These are phyloP conservation scores for Pogoniulus pusillus DNA, from an alignment of 2,797 vertebrate genomes.

Conservation along the genomic window DNA sequence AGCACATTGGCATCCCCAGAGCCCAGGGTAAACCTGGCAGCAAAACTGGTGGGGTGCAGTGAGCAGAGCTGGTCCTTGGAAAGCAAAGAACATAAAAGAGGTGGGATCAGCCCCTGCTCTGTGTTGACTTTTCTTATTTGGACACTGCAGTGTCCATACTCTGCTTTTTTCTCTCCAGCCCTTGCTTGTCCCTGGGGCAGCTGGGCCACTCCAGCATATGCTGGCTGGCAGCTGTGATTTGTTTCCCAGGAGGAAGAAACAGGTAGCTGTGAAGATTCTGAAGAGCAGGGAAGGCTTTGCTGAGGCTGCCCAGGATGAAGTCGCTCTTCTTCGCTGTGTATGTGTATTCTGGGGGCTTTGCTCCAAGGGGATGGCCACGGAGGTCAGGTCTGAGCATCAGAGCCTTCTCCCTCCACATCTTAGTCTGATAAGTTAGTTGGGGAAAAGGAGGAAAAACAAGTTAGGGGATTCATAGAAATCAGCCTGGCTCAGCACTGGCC, in stretches of 20 bases:
- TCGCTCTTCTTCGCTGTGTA: constrained; percentile 82
- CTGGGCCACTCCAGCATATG: fast-evolving
- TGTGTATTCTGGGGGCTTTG: neutral
- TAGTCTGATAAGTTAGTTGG: neutral
- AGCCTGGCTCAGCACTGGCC: neutral
- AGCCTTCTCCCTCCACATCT: neutral
- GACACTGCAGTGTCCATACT: neutral
- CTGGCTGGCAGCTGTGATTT: neutral
- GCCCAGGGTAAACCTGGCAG: neutral
- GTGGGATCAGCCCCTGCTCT: neutral
- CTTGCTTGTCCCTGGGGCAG: neutral
- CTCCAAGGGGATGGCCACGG: fast-evolving
- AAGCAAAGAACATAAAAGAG: neutral
- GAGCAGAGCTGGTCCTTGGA: neutral
- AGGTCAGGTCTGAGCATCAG: neutral
- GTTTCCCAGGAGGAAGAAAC: constrained; percentile 68
- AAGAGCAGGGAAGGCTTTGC: constrained; percentile 81
- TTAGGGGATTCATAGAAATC: neutral
- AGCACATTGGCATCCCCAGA: fast-evolving
- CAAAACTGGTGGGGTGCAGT: fast-evolving
- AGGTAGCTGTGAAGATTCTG: constrained; percentile 85
- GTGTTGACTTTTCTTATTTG: neutral
- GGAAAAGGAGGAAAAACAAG: neutral
- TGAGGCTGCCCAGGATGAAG: constrained; percentile 83
- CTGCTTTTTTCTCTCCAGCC: neutral